Percentiles rank a stretch among this genome's conserved stretches.
Conservation (phyloP, 2,888 invertebrate genomes). For the Spilosoma lubricipeda region DNA sequence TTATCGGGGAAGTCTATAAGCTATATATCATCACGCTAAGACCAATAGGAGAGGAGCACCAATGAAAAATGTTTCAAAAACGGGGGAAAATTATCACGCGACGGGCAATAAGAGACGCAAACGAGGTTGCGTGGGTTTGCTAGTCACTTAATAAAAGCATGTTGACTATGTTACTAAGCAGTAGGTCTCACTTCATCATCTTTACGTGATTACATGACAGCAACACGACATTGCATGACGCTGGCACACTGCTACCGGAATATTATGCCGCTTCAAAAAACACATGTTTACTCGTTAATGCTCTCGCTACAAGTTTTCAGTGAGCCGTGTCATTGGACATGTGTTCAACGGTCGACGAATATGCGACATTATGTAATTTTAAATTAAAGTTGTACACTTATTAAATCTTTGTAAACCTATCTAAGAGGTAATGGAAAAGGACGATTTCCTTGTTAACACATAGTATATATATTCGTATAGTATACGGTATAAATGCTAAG, state of each 20-base stretch:
- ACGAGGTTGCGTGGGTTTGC: no score
- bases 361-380: background rate
- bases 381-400: background rate
- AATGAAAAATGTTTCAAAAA: no score
- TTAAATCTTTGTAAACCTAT: background rate
- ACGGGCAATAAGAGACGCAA: no score
- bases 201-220: slow-evolving; percentile 53
- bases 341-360: slow-evolving; percentile 26
- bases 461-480: no score
- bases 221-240: slow-evolving; percentile 38
- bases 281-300: slow-evolving; percentile 23
- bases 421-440: no score
- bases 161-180: slow-evolving; percentile 11
- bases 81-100: no score
- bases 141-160: background rate
- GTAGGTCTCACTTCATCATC: slow-evolving; percentile 46
- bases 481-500: no score
- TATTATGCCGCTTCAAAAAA: slow-evolving; percentile 18
- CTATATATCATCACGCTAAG: no score
- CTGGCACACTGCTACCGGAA: slow-evolving; percentile 12
- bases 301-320: slow-evolving; percentile 19
- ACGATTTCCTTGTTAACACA: no score
- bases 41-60: no score
- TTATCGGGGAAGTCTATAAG: no score
- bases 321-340: slow-evolving; percentile 17